Evolutionary conservation across 2,797 vertebrate genomes (phyloP).

Genomic region (Anguilla marmorata): DNA sequence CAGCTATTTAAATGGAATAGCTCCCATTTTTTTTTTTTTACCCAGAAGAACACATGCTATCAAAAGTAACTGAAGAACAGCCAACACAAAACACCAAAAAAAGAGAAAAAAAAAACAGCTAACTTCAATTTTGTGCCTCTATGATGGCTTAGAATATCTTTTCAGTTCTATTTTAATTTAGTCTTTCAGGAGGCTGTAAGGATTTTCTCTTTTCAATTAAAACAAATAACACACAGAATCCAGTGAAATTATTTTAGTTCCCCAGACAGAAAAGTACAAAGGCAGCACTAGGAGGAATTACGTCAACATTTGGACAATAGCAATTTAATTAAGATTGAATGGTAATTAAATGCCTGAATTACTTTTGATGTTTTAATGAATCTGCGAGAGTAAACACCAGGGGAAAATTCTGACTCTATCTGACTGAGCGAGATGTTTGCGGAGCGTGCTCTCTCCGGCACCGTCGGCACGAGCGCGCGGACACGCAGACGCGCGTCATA

Average conservation of each 20-base stretch:
- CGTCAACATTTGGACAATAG: slow-evolving; percentile 36
- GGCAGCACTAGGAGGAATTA: slow-evolving; percentile 35
- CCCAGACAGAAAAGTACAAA: slow-evolving; percentile 34
- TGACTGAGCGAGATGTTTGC: background rate
- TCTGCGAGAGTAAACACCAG: slow-evolving; percentile 28
- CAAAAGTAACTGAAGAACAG: slow-evolving; percentile 4
- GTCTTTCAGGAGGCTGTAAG: slow-evolving; percentile 29
- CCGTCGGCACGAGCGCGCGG: background rate
- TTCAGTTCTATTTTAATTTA: slow-evolving; percentile 38
- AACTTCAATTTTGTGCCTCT: slow-evolving; percentile 32
- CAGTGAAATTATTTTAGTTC: slow-evolving; percentile 22
- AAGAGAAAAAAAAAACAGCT: background rate
- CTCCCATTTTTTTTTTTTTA: slow-evolving; percentile 10
- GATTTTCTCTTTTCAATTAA: slow-evolving; percentile 45
- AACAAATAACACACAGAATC: slow-evolving; percentile 35
- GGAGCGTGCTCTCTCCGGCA: background rate
- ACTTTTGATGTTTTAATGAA: slow-evolving; percentile 49
- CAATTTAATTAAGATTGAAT: slow-evolving; percentile 43
- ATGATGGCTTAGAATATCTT: slow-evolving; percentile 21
- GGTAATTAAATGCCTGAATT: slow-evolving; percentile 37
- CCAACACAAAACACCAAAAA: background rate
- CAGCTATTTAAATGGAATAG: background rate
- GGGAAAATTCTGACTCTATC: slow-evolving; percentile 30
- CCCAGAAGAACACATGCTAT: background rate
- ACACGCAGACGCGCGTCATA: background rate